phyloP scores from a whole-genome alignment of 2,113 vertebrate genomes.

The Brienomyrus brachyistius region DNA sequence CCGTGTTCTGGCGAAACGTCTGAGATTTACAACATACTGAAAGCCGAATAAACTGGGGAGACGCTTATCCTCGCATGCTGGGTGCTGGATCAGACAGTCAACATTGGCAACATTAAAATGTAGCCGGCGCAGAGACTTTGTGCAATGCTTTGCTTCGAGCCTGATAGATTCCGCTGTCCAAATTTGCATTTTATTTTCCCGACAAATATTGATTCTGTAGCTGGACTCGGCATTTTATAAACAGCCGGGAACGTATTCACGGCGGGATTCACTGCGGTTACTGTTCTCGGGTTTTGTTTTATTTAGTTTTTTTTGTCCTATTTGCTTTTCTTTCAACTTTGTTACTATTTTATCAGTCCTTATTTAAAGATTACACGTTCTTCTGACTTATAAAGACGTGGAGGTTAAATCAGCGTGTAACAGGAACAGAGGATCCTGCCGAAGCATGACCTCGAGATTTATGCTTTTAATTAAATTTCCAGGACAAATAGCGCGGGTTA shows the following conservation, averaged over 20 bases:
- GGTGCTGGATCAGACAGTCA: neutral
- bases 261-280: neutral
- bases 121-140: neutral
- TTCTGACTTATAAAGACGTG: neutral
- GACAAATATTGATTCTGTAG: slow-evolving; percentile 6
- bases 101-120: neutral
- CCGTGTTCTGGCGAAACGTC: neutral
- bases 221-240: slow-evolving; percentile 1
- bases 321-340: neutral
- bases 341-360: neutral
- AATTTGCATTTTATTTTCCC: slow-evolving; percentile 7
- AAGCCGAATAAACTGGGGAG: neutral
- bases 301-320: too few relatives aligned
- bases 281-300: neutral
- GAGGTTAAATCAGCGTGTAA: neutral
- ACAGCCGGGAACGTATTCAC: neutral
- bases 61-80: neutral
- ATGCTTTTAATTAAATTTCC: slow-evolving; percentile 13
- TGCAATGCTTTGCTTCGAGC: neutral
- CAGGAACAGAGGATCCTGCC: neutral
- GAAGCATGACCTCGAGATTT: slow-evolving; percentile 9
- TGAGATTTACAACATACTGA: neutral
- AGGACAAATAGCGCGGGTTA: neutral
- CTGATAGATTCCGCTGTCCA: neutral
- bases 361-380: neutral